A percentile compares a stretch with the other conserved stretches of the same genome.
phyloP scores from a whole-genome alignment of 2,113 vertebrate genomes.

The Choloepus hoffmanni region DNA sequence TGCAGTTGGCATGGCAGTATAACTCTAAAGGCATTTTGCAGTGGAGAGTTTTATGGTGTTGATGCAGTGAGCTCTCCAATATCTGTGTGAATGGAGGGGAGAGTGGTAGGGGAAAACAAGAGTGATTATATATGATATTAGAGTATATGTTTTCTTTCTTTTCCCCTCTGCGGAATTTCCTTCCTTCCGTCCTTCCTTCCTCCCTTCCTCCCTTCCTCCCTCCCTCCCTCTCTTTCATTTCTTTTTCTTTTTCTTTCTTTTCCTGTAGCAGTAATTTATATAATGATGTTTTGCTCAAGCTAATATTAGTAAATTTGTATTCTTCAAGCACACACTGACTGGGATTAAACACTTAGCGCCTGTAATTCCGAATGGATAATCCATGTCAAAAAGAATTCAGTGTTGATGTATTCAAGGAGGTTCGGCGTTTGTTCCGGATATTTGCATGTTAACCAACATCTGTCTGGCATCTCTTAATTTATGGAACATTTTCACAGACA shows the following conservation, averaged over 20 bases:
- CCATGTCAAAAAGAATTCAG: background rate
- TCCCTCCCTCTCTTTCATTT: background rate
- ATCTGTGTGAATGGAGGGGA: background rate
- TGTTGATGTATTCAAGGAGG: background rate
- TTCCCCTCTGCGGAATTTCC: background rate
- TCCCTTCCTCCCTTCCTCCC: background rate
- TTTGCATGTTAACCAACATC: background rate
- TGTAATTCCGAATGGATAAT: background rate
- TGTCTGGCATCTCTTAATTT: background rate
- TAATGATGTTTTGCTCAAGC: slow-evolving; percentile 61
- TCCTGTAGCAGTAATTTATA: slow-evolving; percentile 49
- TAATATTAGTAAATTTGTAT: slow-evolving; percentile 57
- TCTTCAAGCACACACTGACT: slow-evolving; percentile 35
- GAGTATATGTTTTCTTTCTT: background rate
- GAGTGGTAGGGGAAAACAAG: background rate
- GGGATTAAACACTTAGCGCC: slow-evolving; percentile 12
- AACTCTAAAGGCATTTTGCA: background rate
- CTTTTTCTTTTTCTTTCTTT: background rate
- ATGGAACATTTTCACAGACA: background rate
- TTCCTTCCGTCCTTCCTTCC: background rate
- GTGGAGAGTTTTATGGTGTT: background rate
- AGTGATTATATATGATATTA: slow-evolving; percentile 27
- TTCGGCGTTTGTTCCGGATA: background rate
- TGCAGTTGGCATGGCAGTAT: background rate
- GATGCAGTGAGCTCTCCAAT: background rate